Evolutionary conservation across 1,140 invertebrate genomes (phyloP).

Genomic region (Anastrepha obliqua): DNA sequence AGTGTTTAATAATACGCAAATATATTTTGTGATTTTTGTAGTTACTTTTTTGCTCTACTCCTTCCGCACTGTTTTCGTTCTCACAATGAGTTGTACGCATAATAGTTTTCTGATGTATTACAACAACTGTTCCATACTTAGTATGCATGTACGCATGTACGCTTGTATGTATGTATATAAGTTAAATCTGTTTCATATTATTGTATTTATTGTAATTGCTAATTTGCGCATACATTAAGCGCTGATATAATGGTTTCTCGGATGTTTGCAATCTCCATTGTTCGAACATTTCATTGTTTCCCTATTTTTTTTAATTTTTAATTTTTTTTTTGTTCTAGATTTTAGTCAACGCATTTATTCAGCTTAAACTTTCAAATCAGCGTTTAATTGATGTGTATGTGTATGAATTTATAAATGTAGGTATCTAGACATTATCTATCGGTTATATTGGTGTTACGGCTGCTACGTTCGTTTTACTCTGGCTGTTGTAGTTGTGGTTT

Average conservation of each 20-base stretch:
- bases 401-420: conserved; percentile 47
- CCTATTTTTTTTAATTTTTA: not conserved
- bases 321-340: not conserved
- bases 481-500: conserved; percentile 15
- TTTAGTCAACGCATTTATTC: conserved; percentile 22
- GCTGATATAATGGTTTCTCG: conserved; percentile 46
- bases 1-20: conserved; percentile 7
- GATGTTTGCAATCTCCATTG: not conserved
- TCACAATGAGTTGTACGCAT: conserved; percentile 30
- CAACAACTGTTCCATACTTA: not conserved
- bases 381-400: conserved; percentile 31
- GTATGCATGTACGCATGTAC: not conserved
- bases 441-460: conserved; percentile 42
- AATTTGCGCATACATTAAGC: conserved; percentile 45
- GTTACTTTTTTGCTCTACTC: not conserved
- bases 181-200: conserved; percentile 31
- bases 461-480: not conserved
- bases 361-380: conserved; percentile 35
- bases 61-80: not conserved
- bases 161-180: conserved; percentile 4
- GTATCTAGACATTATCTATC: conserved; percentile 38
- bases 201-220: conserved; percentile 51
- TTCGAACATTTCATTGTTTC: not conserved
- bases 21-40: conserved; percentile 29
- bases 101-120: not conserved